Base-by-base conservation (phyloP, 2,888 invertebrate genomes). In the Oscheius myriophilus region DNA sequence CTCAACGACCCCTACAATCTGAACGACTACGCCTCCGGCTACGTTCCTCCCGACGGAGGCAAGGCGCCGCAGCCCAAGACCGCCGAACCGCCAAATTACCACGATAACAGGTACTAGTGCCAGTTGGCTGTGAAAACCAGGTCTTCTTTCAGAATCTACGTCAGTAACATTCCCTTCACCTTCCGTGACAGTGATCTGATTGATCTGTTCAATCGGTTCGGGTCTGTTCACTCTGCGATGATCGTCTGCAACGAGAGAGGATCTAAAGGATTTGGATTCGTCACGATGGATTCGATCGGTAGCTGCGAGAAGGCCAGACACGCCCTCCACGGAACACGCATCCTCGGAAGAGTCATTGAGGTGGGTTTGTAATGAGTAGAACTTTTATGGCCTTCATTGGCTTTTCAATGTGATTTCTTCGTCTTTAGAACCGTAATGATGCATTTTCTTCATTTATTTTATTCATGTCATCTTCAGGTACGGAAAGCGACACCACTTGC, bases 101-200 rank as follows among this genome's bases (percentile, higher is more conserved):
- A 51, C 43, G 53, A 63, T 25, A 63, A 63, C 51, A 63, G 63
- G 63, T 63, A 9, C 18, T 25, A 1, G 46, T n/a, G 18, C 49
- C 49, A 21, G 7, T 45, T 41, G 18, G 57, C 7, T 41, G 16
- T 41, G 21, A 26, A 26, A 18, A 33, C 2, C 4, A 26, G 25
- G 52, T 6, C 23, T 14, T 51, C 2, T 64, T 64, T 46, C 45
- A 66, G 76, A 63, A 75, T 77, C 61, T 77, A 77, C 42, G 77
- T 77, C 33, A 75, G 75, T 70, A 77, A 77, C 58, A 77, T 77
- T 41, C 77, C 77, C n/a, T 77, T 77, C 66, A 71, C 73, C 14
- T 77, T 77, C 55, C 62, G 71, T 18, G 77, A 77, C 33, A 68
- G 71, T 26, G 75, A 77, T 51, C 46, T 77, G 54, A 70, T 67